Conservation (phyloP, 2,797 vertebrate genomes). For the Otolemur crassicaudatus region DNA sequence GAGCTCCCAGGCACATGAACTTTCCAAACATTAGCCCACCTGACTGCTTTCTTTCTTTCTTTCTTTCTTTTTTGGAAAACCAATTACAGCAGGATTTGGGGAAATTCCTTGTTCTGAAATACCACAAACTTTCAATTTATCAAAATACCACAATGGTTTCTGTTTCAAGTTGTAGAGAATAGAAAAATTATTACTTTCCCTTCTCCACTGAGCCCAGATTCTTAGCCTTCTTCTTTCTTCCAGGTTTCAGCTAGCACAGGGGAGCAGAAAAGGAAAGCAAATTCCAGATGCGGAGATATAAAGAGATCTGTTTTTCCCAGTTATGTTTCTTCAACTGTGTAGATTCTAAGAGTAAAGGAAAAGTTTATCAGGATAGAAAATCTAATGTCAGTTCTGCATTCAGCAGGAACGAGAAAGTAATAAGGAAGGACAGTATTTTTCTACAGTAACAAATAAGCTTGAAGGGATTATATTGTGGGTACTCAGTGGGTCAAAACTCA, state of each 20-base stretch:
- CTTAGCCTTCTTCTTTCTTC: background rate
- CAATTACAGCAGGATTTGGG: background rate
- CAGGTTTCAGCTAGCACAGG: background rate
- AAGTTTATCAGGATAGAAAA: background rate
- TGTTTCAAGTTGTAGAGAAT: background rate
- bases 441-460: background rate
- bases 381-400: background rate
- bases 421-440: background rate
- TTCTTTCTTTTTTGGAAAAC: background rate
- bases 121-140: background rate
- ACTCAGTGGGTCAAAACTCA: background rate
- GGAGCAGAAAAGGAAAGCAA: background rate
- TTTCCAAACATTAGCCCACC: background rate
- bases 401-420: background rate
- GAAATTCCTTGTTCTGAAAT: background rate
- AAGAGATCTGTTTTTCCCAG: background rate
- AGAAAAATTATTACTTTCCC: background rate
- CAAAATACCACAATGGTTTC: background rate
- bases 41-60: too few species aligned
- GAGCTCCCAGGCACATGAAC: background rate
- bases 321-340: background rate
- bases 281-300: background rate
- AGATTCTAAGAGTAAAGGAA: background rate
- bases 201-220: background rate
- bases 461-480: background rate